These are phyloP conservation scores for Trichopoda pennipes DNA, from an alignment of 2,888 invertebrate species.

Conservation along the genomic window DNA sequence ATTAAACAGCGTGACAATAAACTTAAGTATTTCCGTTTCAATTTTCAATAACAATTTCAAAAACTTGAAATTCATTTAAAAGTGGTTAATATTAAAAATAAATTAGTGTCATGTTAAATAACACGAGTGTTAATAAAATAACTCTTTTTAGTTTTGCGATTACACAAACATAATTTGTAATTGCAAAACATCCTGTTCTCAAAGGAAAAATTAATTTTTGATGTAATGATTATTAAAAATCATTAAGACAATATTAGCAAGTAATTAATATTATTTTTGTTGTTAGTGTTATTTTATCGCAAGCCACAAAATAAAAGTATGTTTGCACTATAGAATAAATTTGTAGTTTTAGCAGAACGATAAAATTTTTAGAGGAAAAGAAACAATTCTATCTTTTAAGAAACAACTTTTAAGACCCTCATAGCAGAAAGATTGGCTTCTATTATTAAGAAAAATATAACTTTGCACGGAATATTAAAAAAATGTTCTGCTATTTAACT, in stretches of 20 bases:
- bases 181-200: slow-evolving; percentile 47
- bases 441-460: no score
- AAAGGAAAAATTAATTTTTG: background rate
- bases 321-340: background rate
- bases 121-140: background rate
- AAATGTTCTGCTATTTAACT: no score
- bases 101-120: background rate
- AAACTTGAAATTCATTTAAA: slow-evolving; percentile 9
- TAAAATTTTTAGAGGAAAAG: no score
- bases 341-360: no score
- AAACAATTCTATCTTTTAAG: no score
- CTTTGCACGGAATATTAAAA: no score
- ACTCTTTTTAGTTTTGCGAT: background rate
- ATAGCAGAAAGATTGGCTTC: no score
- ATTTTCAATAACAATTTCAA: slow-evolving; percentile 33
- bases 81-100: slow-evolving; percentile 23
- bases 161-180: slow-evolving; percentile 5
- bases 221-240: slow-evolving; percentile 21
- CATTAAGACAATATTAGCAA: slow-evolving; percentile 10
- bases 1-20: slow-evolving; percentile 24
- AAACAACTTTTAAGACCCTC: no score
- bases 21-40: slow-evolving; percentile 55
- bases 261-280: background rate
- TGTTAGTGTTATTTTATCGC: no score
- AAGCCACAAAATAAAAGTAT: no score